Evolutionary conservation across 2,113 vertebrate species (phyloP).

Genomic region (Antechinus stuartii): DNA sequence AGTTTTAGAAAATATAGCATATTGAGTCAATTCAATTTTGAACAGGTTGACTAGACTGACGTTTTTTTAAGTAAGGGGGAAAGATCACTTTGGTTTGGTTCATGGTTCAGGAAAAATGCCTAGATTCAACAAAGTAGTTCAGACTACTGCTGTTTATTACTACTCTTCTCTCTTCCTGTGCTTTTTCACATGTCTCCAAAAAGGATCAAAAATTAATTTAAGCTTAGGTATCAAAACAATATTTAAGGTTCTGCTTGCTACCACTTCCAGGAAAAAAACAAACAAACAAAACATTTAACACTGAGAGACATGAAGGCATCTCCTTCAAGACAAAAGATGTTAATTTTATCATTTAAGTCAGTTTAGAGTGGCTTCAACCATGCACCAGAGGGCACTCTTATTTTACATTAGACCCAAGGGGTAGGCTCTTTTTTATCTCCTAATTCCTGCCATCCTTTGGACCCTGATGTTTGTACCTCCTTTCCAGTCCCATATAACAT

Average conservation of each 20-base stretch:
- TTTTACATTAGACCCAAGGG: neutral
- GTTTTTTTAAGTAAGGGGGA: neutral
- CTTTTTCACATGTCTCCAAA: neutral
- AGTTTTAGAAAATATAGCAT: neutral
- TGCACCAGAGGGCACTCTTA: neutral
- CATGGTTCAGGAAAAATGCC: neutral
- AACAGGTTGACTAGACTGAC: neutral
- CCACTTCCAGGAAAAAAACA: neutral
- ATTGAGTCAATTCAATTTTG: conserved; percentile 27
- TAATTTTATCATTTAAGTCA: neutral
- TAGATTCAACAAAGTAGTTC: conserved; percentile 29
- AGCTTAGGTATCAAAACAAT: neutral
- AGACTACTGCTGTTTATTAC: neutral
- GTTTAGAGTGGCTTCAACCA: conserved; percentile 1
- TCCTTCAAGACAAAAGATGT: conserved; percentile 23
- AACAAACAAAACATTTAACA: neutral
- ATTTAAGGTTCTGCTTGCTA: conserved; percentile 27
- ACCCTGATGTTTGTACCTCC: neutral
- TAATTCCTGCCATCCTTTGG: neutral
- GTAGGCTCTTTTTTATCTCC: neutral
- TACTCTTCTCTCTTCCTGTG: neutral
- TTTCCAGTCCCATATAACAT: neutral
- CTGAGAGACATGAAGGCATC: neutral
- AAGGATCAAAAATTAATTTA: neutral
- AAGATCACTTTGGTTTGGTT: conserved; percentile 17